These are phyloP conservation scores for Amblyjoppa fuscipennis DNA, from an alignment of 2,888 invertebrate species.

Conservation along the genomic window DNA sequence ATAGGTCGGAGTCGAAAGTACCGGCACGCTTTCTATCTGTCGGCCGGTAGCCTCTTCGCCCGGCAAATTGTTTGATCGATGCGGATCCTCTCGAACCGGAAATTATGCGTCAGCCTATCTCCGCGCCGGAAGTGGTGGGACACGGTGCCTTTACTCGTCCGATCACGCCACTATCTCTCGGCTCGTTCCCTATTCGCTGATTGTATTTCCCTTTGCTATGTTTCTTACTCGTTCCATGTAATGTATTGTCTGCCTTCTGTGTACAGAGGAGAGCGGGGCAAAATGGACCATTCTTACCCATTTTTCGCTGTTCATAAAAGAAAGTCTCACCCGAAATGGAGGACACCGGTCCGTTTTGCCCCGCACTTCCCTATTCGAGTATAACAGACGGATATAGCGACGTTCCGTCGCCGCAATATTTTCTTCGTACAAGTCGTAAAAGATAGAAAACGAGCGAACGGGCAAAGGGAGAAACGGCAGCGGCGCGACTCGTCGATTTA, in stretches of 20 bases:
- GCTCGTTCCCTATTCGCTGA: conserved; percentile 72
- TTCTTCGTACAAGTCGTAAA: conserved; percentile 45
- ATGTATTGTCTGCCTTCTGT: conserved; percentile 10
- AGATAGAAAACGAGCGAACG: conserved; percentile 26
- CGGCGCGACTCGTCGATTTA: conserved; percentile 62
- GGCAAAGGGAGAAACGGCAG: conserved; percentile 20
- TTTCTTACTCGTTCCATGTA: not conserved
- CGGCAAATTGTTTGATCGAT: conserved; percentile 84
- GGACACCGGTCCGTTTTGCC: not conserved
- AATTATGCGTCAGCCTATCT: conserved; percentile 85
- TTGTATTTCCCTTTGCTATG: conserved; percentile 73
- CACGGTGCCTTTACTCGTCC: conserved; percentile 74
- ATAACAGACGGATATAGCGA: not conserved
- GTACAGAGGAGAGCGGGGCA: not conserved
- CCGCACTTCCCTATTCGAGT: not conserved
- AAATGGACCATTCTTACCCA: not conserved
- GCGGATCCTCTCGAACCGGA: conserved; percentile 82
- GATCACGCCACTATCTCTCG: conserved; percentile 83
- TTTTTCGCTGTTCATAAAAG: not conserved
- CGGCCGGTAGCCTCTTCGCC: conserved; percentile 69
- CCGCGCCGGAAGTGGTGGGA: conserved; percentile 81
- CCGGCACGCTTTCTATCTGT: conserved; percentile 73
- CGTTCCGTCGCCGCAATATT: conserved; percentile 6
- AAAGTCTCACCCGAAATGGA: not conserved
- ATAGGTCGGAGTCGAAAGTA: conserved; percentile 65